Evolutionary conservation across 2,797 vertebrate species (phyloP), one percentile per base, ranked within the genome.

Genomic region (Coranthus polyacanthus): DNA sequence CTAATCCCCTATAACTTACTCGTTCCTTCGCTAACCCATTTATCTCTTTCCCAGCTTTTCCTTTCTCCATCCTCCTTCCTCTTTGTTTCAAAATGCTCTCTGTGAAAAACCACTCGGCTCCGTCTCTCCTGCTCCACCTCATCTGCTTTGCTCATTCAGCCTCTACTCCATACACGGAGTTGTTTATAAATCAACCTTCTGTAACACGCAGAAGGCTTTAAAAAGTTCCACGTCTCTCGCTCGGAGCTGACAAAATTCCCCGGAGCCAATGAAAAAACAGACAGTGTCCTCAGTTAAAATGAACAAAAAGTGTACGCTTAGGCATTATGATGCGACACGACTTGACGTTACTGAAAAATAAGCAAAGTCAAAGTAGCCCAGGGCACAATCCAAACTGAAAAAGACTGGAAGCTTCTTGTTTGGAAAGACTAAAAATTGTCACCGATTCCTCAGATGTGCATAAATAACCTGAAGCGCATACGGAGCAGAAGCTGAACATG

Each of bases 1-100:
- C 71, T 80, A 83, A 88, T 83, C 77, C 75, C 66, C 20, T 37
- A 54, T 60, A 83, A 75, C 50, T 77, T 74, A 47, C 59, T 38
- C 21, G 9, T 67, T 73, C 61, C 56, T 71, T 64, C 32, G 2
- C 74, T 26, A 72, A 72, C 68, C 54, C 42, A 49, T 68, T 71
- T 67, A 72, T 62, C 55, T 54, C 52, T 45, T 59, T 18, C 34
- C 24, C 32, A 5, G 72, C 41, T 59, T 76, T 74, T 4, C 37
- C 56, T 18, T 58, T 22, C 26, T 29, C 29, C 5, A 9, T 21
- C 37, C 0, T 12, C 34, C 15, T 15, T 34, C n/a, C n/a, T n/a
- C 54, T 61, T 68, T 54, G 64, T 75, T 75, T 75, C 43, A 49
- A 29, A 66, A 56, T 8, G 0, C 47, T 57, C 13, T 39, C n/a